phyloP scores from a whole-genome alignment of 2,888 invertebrate genomes.

The Opisthograptis luteolata region DNA sequence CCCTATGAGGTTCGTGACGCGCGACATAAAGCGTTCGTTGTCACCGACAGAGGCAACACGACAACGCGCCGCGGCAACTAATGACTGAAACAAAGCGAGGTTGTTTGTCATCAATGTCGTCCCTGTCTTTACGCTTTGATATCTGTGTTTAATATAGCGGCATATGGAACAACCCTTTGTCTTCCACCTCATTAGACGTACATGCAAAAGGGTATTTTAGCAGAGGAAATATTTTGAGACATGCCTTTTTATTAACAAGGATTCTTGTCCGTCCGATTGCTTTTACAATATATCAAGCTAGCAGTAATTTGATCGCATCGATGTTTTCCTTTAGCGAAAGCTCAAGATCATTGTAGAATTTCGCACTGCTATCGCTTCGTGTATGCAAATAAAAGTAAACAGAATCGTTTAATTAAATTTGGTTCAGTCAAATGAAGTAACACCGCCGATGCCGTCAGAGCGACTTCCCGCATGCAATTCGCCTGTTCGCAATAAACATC shows the following conservation, averaged over 20 bases:
- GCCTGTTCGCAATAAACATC: slow-evolving; percentile 51
- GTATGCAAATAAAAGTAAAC: slow-evolving; percentile 13
- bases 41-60: slow-evolving; percentile 38
- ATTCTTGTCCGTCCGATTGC: neutral
- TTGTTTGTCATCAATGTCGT: slow-evolving; percentile 43
- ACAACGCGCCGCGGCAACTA: slow-evolving; percentile 31
- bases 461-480: slow-evolving; percentile 45
- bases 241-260: neutral
- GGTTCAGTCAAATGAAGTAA: slow-evolving; percentile 32
- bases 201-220: slow-evolving; percentile 10
- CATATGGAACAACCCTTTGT: slow-evolving; percentile 19
- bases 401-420: slow-evolving; percentile 27
- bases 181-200: slow-evolving; percentile 28
- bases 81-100: slow-evolving; percentile 43
- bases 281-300: too few relatives aligned
- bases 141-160: slow-evolving; percentile 23
- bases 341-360: too few relatives aligned
- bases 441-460: slow-evolving; percentile 35
- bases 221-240: slow-evolving; percentile 12
- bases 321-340: too few relatives aligned
- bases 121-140: slow-evolving; percentile 21
- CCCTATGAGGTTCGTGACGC: slow-evolving; percentile 27
- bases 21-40: slow-evolving; percentile 35
- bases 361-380: too few relatives aligned
- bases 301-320: too few relatives aligned